Base-by-base conservation (phyloP, 92 coral and sea anemone species). In the Epizoanthus rinbou region DNA sequence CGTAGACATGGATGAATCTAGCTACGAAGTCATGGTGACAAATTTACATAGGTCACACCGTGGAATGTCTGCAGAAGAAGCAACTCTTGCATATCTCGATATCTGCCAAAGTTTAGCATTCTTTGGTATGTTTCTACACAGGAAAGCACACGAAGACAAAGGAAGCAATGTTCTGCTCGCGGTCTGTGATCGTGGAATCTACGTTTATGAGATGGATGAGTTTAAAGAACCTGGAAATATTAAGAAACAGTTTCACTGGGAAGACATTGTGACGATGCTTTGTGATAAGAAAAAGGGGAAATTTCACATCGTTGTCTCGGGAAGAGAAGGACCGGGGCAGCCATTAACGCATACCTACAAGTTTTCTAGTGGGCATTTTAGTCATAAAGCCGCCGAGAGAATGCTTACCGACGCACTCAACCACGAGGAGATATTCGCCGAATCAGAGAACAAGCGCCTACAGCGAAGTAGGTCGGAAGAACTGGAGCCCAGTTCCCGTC, bases 311-410 rank as follows among this genome's bases (percentile, higher is more conserved):
- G 73, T 85, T 13, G 73, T 87, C 10, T 52, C 47, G 16, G 79
- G 63, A 22, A 67, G 58, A 5, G 57, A 13, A 35, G 53, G 63
- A 13, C 33, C 80, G 37, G 22, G 81, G 11, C 76, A 58, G 37
- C 56, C 69, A 45, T 69, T 75, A 23, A 76, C 69, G 13, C 79
- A 58, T 43, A 79, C 78, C 2, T 91, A 80, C 81, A 90, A 88
- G 58, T 93, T 93, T 76, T 70, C 74, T 50, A 90, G 85, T 72
- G 97, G 97, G 54, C 87, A 91, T 67, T 93, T 85, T 28, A 92
- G 93, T 23, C 84, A 89, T 82, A 90, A 91, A 69, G 91, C 90
- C 18, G 97, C 98, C 2, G 88, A 89, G n/a, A 89, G 99, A 53
- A 76, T 90, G 24, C 86, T 86, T 10, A 81, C 81, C 0, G 95